Evolutionary conservation across 2,888 invertebrate genomes (phyloP), one percentile per base, ranked within the genome.

Genomic region (Cantharis rufa): DNA sequence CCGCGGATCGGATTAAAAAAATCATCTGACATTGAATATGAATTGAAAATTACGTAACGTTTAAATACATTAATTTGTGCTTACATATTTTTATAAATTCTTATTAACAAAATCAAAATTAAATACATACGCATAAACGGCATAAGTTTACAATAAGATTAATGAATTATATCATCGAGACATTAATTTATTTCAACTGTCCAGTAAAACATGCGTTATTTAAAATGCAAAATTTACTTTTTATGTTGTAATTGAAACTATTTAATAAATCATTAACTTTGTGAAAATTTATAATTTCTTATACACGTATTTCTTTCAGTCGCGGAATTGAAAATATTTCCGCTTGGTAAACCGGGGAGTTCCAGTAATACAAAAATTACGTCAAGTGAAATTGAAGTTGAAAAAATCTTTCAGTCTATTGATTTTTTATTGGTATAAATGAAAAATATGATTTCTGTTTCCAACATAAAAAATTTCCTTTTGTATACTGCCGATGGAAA

Each of bases 41-140:
- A 66, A 66, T 66, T 66, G 9, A n/a, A 66, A 66, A 66, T 66
- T 66, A 66, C 24, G 64, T 66, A 66, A 66, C 24, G n/a, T n/a
- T n/a, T n/a, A 48, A 48, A 48, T n/a, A 48, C n/a, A 48, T 48
- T 48, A 48, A 48, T 48, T n/a, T 48, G 48, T n/a, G 48, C 7
- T 48, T 48, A 48, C 13, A n/a, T 48, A 48, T 48, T 48, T n/a
- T 48, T n/a, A 48, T 48, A 48, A 48, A 9, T 48, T 48, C 13
- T n/a, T n/a, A 48, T 48, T 48, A 48, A n/a, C 9, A 7, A n/a
- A n/a, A 48, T n/a, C 48, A 48, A 48, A 48, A 48, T 48, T 48
- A n/a, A 48, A n/a, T 5, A n/a, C 10, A n/a, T 48, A 7, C n/a
- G 32, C 5, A n/a, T n/a, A 48, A 48, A 48, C 5, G 48, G n/a